Conservation (phyloP, 2,113 vertebrate species). For the Cyanistes caeruleus region DNA sequence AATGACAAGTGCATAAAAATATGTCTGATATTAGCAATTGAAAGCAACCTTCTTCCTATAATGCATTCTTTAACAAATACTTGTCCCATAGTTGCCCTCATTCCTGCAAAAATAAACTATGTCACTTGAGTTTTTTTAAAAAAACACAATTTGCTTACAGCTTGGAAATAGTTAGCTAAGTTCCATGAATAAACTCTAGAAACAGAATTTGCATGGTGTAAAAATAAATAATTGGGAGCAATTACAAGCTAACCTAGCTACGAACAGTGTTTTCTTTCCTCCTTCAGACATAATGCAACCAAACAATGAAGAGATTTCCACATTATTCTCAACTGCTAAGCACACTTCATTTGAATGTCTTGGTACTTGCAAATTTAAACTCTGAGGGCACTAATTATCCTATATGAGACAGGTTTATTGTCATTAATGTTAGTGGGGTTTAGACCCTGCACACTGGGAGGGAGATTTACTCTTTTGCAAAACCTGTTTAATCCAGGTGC, state of each 20-base stretch:
- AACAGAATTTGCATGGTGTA: slow-evolving; percentile 62
- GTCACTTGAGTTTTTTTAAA: not conserved
- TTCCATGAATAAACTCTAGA: slow-evolving; percentile 43
- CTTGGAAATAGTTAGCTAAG: slow-evolving; percentile 46
- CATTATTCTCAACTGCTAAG: slow-evolving; percentile 44
- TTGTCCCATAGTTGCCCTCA: not conserved
- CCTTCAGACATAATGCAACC: slow-evolving; percentile 50
- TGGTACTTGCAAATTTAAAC: slow-evolving; percentile 29
- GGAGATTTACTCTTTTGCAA: not conserved
- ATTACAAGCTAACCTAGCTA: slow-evolving; percentile 50
- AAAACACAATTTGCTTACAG: slow-evolving; percentile 20
- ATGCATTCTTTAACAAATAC: not conserved
- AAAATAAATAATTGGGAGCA: slow-evolving; percentile 63
- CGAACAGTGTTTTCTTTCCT: slow-evolving; percentile 19
- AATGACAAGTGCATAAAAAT: not conserved
- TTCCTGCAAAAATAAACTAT: slow-evolving; percentile 50
- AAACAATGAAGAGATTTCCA: slow-evolving; percentile 57
- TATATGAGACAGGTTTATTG: not conserved
- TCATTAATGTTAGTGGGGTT: not conserved
- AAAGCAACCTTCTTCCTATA: not conserved
- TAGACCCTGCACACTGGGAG: not conserved
- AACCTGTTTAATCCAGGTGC: slow-evolving; percentile 35
- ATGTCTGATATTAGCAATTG: not conserved
- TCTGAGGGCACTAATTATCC: slow-evolving; percentile 20
- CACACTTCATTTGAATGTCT: slow-evolving; percentile 27